These are phyloP conservation scores for Leptinotarsa lineolata DNA, from an alignment of 1,140 invertebrate species.

Conservation along the genomic window DNA sequence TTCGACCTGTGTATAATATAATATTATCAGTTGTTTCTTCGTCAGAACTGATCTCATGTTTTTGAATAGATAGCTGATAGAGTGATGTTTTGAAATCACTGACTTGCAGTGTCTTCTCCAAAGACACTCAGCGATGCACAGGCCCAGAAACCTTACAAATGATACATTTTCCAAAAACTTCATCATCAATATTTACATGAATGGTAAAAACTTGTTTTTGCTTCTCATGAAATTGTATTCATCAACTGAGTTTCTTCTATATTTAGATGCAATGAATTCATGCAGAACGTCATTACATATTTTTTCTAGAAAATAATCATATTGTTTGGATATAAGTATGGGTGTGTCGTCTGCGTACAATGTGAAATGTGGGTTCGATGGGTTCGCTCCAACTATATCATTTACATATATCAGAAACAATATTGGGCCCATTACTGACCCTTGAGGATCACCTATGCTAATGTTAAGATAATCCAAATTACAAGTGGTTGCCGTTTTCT, in stretches of 20 bases:
- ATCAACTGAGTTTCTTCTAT: slow-evolving; percentile 14
- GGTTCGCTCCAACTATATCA: slow-evolving; percentile 12
- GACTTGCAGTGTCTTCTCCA: too few relatives aligned
- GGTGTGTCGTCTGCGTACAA: slow-evolving; percentile 15
- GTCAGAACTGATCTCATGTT: too few relatives aligned
- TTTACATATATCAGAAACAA: too few relatives aligned
- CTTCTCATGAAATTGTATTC: slow-evolving; percentile 9
- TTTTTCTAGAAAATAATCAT: slow-evolving; percentile 12
- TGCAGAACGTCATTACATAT: slow-evolving; percentile 10
- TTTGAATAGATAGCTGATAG: too few relatives aligned
- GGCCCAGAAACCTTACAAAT: slow-evolving; percentile 8
- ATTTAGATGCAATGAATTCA: slow-evolving; percentile 14
- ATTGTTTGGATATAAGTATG: background rate
- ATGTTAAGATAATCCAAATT: too few relatives aligned
- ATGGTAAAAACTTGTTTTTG: slow-evolving; percentile 9
- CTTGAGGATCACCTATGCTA: too few relatives aligned
- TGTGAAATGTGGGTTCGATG: slow-evolving; percentile 2
- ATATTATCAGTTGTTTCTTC: too few relatives aligned
- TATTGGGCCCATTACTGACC: too few relatives aligned
- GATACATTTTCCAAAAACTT: slow-evolving; percentile 12
- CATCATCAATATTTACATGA: slow-evolving; percentile 9
- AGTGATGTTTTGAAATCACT: too few relatives aligned
- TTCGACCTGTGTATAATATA: too few relatives aligned
- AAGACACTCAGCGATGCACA: too few relatives aligned
- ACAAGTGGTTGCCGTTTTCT: slow-evolving; percentile 9